Percentiles rank a stretch among this genome's conserved stretches.
phyloP scores from a whole-genome alignment of 2,888 invertebrate species.

The Habrosyne pyritoides region DNA sequence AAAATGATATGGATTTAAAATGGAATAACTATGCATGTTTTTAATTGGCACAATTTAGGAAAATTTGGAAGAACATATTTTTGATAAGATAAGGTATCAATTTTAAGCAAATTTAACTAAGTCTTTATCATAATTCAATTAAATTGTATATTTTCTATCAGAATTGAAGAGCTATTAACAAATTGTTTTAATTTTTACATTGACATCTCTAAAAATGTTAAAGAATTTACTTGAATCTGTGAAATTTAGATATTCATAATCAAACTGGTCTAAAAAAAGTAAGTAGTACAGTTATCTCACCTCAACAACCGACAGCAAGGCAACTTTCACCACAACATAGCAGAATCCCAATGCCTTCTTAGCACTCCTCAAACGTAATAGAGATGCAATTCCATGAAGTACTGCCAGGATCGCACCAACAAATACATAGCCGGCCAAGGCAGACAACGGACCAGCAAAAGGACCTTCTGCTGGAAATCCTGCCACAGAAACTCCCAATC shows the following conservation, averaged over 20 bases:
- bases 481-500: conserved; percentile 88
- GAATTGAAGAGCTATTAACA: too few species aligned
- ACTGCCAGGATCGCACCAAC: conserved; percentile 92
- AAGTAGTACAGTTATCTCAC: conserved; percentile 80
- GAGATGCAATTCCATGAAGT: conserved; percentile 92
- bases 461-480: conserved; percentile 86
- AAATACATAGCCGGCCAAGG: conserved; percentile 96
- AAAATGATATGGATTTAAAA: background rate
- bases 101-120: background rate
- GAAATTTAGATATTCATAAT: too few species aligned
- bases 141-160: too few species aligned
- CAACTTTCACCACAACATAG: conserved; percentile 95
- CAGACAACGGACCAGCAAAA: conserved; percentile 96
- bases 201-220: too few species aligned
- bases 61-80: background rate
- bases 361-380: conserved; percentile 91
- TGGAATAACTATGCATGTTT: background rate
- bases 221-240: too few species aligned
- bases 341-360: conserved; percentile 95
- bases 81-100: background rate
- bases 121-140: background rate
- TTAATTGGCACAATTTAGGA: background rate
- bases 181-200: too few species aligned
- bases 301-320: conserved; percentile 97
- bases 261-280: background rate